Conservation (phyloP, 2,797 vertebrate genomes). For the Luscinia luscinia region DNA sequence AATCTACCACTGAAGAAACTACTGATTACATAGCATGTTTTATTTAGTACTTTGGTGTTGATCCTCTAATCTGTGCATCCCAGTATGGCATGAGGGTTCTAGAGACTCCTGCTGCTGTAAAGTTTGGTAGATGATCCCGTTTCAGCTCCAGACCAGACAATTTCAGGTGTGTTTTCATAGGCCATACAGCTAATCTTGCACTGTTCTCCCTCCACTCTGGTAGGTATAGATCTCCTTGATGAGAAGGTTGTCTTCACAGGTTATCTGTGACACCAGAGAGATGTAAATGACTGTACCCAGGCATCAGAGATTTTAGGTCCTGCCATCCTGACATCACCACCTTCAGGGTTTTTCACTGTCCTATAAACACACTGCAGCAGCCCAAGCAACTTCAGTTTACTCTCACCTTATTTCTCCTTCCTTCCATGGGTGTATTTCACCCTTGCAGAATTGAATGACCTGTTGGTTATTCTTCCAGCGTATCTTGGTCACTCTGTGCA, state of each 20-base stretch:
- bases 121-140: neutral
- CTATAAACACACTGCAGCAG: neutral
- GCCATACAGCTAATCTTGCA: neutral
- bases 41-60: neutral
- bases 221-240: neutral
- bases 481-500: neutral
- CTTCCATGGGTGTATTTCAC: neutral
- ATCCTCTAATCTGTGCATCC: neutral
- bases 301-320: neutral
- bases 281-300: neutral
- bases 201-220: neutral
- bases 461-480: neutral
- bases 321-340: neutral
- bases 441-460: neutral
- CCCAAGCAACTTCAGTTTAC: neutral
- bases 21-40: neutral
- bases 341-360: neutral
- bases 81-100: neutral
- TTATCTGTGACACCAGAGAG: neutral
- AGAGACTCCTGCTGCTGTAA: neutral
- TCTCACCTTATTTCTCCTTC: neutral
- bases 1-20: neutral
- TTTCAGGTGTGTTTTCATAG: neutral
- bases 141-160: neutral
- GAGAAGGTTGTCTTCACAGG: neutral